Base-by-base conservation (phyloP, 2,888 invertebrate species). In the Tricholauxania praeusta region DNA sequence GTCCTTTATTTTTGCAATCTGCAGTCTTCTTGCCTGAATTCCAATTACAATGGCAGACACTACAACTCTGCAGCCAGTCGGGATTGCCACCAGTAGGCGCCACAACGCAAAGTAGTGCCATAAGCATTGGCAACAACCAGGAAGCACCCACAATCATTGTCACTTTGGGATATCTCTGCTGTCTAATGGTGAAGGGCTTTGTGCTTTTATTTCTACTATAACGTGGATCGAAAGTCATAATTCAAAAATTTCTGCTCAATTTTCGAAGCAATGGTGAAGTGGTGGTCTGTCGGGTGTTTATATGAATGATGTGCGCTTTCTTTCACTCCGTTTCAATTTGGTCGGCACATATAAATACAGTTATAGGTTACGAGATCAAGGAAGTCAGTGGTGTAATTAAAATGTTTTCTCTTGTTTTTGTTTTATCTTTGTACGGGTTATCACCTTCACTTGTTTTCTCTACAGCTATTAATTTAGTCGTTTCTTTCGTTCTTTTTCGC, bases 21-120 rank as follows among this genome's bases (percentile, higher is more conserved):
- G 95, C 96, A 28, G 92, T 92, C 84, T 93, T 95, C 85, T 93
- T 94, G 8, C 96, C 96, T 74, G 92, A 92, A 47, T 92, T 92
- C 96, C 96, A 96, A 77, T 93, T 92, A 85, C 96, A 96, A 82
- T 92, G 91, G 88, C 96, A 96, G 51, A 77, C 76, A 69, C 84
- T 80, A 76, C 87, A 88, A 66, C 80, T 83, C 72, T 85, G 84
- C 79, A 84, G 80, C 85, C 86, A 87, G 72, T 87, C 86, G 10
- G 82, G 79, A 60, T 84, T 82, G 6, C 79, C 83, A n/a, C 62
- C 60, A 3, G 79, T 76, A 1, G 76, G 72, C 15, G 76, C 74
- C 12, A 78, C 49, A 53, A 66, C 74, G 12, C 75, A 63, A 48
- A 80, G 74, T n/a, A 83, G 72, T 32, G 78, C 60, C 49, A 78